Evolutionary conservation across 2,888 invertebrate genomes (phyloP), one percentile per base, ranked within the genome.

Genomic region (Sphaerophoria taeniata): DNA sequence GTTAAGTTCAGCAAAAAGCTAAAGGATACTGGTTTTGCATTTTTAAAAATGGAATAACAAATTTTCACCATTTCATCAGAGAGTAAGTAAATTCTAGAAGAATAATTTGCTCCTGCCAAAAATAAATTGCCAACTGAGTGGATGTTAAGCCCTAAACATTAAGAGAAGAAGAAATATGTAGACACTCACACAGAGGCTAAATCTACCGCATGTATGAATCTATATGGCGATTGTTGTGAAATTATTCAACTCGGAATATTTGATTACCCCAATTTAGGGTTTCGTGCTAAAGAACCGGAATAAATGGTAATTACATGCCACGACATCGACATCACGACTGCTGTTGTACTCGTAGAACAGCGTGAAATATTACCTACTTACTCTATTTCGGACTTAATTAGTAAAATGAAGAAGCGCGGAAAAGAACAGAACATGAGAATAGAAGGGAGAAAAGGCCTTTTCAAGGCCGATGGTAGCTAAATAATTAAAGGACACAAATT

Each of bases 201-300:
- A n/a, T 67, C 65, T 39, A 39, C 43, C 9, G 43, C 39, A 24
- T 51, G 24, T 24, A 51, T 51, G 36, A 51, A 67, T 67, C 63
- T 34, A 67, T 51, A 9, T 67, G 51, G 53, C 34, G 53, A 67
- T 67, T 67, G 53, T 39, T 14, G 51, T 16, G 16, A 53, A 53
- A 67, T 67, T 67, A 67, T 53, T 67, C 53, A 67, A 67, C 53
- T 51, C 39, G 67, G 53, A 4, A 36, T 39, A 53, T 67, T 67
- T 67, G 67, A 67, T 67, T 67, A 67, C 67, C 9, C n/a, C 39
- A 67, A 67, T 67, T 67, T 53, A 39, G 14, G 67, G 4, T 43
- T 65, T 49, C 67, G 67, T 67, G 51, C 53, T 31, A 67, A 67
- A 49, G 53, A 67, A 67, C 53, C 67, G 67, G 53, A 67, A 67